phyloP scores from a whole-genome alignment of 2,888 invertebrate species.

The Balanococcus diminutus region DNA sequence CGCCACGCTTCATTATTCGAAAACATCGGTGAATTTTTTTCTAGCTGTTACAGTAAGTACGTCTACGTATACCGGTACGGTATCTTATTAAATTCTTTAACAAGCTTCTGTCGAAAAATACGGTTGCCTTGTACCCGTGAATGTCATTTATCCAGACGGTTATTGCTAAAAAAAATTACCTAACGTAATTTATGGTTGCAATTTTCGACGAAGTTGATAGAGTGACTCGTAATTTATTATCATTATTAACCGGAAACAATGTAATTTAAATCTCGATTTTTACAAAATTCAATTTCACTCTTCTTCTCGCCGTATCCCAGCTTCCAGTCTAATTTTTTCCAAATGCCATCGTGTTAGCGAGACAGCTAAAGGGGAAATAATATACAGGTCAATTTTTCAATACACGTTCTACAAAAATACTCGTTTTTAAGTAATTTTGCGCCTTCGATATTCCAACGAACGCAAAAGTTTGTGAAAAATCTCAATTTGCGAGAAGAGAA shows the following conservation, averaged over 20 bases:
- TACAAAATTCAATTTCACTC: constrained; percentile 19
- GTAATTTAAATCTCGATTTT: constrained; percentile 35
- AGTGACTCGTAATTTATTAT: constrained; percentile 26
- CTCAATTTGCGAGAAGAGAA: neutral
- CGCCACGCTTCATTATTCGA: neutral
- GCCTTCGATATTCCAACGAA: neutral
- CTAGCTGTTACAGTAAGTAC: neutral
- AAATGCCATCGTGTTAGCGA: neutral
- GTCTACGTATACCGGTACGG: neutral
- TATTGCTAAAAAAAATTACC: constrained; percentile 36
- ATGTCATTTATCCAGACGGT: constrained; percentile 38
- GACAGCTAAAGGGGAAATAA: neutral
- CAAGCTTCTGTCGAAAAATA: constrained; percentile 10
- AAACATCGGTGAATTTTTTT: neutral
- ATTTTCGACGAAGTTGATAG: constrained; percentile 33
- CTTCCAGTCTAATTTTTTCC: neutral
- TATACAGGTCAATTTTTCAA: constrained; percentile 10
- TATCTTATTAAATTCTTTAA: constrained; percentile 26
- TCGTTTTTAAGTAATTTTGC: neutral
- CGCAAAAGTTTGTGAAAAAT: neutral
- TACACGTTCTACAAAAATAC: neutral
- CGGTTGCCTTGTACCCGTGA: neutral
- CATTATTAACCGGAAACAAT: constrained; percentile 29
- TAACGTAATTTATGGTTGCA: constrained; percentile 6
- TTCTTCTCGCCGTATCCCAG: neutral